A percentile compares a stretch with the other conserved stretches of the same genome.
Evolutionary conservation across 2,888 invertebrate species (phyloP).

Genomic region (Hartigia nigra): DNA sequence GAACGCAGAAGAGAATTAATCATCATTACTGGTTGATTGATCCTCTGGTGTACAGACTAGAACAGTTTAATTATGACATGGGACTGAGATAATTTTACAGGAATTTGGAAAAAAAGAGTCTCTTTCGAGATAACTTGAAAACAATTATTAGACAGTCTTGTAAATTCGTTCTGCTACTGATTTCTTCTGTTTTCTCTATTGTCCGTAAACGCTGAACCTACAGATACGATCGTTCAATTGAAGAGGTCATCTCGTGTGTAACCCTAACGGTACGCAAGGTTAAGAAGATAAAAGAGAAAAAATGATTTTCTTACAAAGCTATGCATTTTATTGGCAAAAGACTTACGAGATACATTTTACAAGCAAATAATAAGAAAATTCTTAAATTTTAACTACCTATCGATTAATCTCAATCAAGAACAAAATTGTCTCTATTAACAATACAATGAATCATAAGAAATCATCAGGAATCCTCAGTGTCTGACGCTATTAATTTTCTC

Average conservation of each 20-base stretch:
- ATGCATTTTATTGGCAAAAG: constrained; percentile 48
- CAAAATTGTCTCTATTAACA: background rate
- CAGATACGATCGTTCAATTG: background rate
- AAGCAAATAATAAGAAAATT: constrained; percentile 43
- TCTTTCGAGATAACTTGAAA: background rate
- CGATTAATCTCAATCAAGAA: background rate
- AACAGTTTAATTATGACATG: background rate
- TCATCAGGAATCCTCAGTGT: background rate
- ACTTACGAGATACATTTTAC: constrained; percentile 46
- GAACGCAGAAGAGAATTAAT: background rate
- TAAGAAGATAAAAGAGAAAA: background rate
- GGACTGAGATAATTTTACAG: background rate
- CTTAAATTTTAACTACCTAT: constrained; percentile 31
- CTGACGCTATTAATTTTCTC: background rate
- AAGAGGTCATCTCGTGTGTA: background rate
- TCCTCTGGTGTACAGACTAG: background rate
- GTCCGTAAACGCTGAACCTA: no score
- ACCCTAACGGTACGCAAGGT: background rate
- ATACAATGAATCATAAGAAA: background rate
- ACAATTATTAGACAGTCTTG: background rate
- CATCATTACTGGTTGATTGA: background rate
- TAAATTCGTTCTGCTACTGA: background rate
- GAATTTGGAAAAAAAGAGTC: no score
- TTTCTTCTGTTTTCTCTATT: background rate
- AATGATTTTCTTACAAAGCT: constrained; percentile 43